Conservation (phyloP, 2,113 vertebrate genomes). For the Anoura caudifer region DNA sequence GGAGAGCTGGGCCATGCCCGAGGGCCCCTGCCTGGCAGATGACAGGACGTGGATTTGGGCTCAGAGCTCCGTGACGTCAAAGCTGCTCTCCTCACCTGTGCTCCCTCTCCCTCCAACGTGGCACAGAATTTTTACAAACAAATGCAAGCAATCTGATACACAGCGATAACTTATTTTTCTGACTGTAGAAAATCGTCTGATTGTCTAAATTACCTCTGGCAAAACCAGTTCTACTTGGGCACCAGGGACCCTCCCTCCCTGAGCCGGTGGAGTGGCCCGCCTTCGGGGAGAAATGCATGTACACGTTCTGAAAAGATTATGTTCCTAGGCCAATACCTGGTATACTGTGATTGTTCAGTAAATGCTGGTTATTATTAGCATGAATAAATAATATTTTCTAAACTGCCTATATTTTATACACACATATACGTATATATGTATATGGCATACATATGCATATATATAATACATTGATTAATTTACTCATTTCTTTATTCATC, state of each 20-base stretch:
- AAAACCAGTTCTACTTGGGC: not conserved
- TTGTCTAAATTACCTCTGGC: not conserved
- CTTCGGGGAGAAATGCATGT: not conserved
- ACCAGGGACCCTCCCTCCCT: not conserved
- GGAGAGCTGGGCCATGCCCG: rapidly evolving
- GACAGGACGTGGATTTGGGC: no score
- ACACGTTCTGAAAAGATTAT: not conserved
- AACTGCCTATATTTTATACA: no score
- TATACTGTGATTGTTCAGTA: not conserved
- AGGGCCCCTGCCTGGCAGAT: not conserved
- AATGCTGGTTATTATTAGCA: not conserved
- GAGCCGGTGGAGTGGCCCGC: not conserved
- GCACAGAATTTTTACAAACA: not conserved
- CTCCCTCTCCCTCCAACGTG: not conserved
- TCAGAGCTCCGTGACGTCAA: not conserved
- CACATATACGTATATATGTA: not conserved
- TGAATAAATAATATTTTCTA: not conserved
- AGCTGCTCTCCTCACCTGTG: not conserved
- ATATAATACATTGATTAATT: not conserved
- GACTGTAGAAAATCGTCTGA: not conserved
- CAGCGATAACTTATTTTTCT: not conserved
- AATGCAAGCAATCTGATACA: not conserved
- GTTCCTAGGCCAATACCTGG: not conserved
- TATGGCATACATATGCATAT: no score
- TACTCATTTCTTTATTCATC: not conserved